phyloP scores from a whole-genome alignment of 2,888 invertebrate genomes.

The Pedicia rivosa region DNA sequence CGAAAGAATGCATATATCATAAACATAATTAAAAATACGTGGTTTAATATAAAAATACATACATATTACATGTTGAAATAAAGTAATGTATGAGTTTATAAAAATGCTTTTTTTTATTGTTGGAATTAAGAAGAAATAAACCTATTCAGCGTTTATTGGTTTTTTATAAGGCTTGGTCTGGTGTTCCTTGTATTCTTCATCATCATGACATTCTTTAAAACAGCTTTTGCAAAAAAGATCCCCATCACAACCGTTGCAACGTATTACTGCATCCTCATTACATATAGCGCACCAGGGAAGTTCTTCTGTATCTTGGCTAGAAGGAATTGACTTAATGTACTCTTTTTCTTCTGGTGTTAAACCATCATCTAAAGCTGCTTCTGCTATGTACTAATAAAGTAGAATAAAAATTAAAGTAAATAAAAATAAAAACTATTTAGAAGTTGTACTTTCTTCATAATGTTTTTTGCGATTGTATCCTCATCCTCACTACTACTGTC shows the following conservation, averaged over 20 bases:
- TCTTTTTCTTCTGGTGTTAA: constrained; percentile 30
- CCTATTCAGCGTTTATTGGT: constrained; percentile 12
- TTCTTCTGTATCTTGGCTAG: constrained; percentile 33
- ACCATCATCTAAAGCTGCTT: constrained; percentile 31
- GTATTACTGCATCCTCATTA: constrained; percentile 57
- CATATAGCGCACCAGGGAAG: constrained; percentile 76
- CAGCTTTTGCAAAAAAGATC: constrained; percentile 70
- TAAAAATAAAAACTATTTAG: no score
- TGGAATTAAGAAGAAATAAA: no score
- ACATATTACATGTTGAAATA: no score
- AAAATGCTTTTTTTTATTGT: no score
- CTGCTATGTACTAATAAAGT: constrained; percentile 31
- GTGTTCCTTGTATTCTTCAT: constrained; percentile 34
- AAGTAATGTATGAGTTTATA: no score
- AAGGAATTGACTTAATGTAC: constrained; percentile 16
- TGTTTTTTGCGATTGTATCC: constrained; percentile 24
- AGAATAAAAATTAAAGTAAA: constrained; percentile 3
- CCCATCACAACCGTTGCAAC: constrained; percentile 60
- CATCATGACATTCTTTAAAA: constrained; percentile 52
- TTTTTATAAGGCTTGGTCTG: constrained; percentile 20
- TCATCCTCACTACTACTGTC: constrained; percentile 21
- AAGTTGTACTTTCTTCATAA: constrained; percentile 21
- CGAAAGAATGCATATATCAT: no score
- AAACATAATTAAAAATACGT: no score
- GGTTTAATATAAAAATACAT: no score